Percentiles rank a stretch among this genome's conserved stretches.
Evolutionary conservation across 2,888 invertebrate genomes (phyloP).

Genomic region (Phoenoteleia sp.): DNA sequence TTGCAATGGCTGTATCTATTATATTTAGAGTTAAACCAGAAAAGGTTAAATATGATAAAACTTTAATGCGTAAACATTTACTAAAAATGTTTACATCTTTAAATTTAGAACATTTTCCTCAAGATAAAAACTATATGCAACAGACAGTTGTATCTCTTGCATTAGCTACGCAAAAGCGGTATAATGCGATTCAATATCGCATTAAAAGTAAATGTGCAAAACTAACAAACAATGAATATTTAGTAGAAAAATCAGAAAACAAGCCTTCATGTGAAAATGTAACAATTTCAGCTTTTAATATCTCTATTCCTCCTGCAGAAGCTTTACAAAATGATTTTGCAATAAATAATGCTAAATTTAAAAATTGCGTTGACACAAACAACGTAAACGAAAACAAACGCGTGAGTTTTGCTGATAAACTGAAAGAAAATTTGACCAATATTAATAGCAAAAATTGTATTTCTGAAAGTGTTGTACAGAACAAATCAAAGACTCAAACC

Average conservation of each 20-base stretch:
- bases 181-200: background rate
- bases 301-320: no score
- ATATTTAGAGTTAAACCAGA: background rate
- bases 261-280: background rate
- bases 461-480: no score
- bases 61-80: background rate
- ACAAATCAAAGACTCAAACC: no score
- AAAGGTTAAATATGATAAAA: background rate
- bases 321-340: no score
- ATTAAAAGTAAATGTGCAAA: background rate
- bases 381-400: no score
- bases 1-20: background rate
- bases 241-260: background rate
- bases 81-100: background rate
- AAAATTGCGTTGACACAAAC: no score
- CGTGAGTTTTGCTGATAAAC: no score
- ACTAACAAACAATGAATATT: background rate
- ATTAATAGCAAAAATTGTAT: no score
- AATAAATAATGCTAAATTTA: no score
- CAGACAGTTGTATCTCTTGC: background rate
- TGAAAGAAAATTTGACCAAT: no score
- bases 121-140: background rate
- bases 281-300: constrained; percentile 9
- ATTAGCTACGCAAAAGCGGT: background rate
- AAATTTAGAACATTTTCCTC: background rate